Base-by-base conservation (phyloP, 2,113 vertebrate species). In the Dasyprocta punctata region DNA sequence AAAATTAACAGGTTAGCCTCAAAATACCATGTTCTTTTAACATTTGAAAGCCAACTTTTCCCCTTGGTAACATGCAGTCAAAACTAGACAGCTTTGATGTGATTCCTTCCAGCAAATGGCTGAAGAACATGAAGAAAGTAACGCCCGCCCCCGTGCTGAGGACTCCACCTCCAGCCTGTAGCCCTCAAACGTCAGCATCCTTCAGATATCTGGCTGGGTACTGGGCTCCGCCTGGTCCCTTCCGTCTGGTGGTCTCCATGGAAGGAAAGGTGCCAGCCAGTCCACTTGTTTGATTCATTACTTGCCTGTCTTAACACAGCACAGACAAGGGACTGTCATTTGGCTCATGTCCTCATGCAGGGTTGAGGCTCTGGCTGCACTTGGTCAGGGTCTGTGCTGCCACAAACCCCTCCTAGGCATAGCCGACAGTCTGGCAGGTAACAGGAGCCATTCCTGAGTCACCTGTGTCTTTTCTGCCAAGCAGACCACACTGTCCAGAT, bases 391-490 rank as follows among this genome's bases (percentile, higher is more conserved):
- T 61, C 75, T 69, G 2, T 47, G 82, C 36, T 44, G 75, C 58
- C 30, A 52, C 58, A 52, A n/a, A 17, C 20, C 24, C 92, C 36
- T 77, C 38, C 26, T 0, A 3, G 47, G 56, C 63, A 7, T 3
- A 4, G 56, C 20, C 1, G 0, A 20, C 1, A 0, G 36, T 22
- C 56, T 20, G 0, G 28, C 52, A 24, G 36, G 33, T 52, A 17
- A 16, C 47, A 77, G 58, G 7, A 12, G 17, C 54, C 1, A 1
- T 49, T 63, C 84, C 30, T 0, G 7, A 61, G 52, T 12, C 26
- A 2, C 82, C 75, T 24, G 33, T 49, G 56, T 77, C 9, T 1
- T 0, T n/a, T 47, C 38, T 28, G 38, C 19, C 20, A 36, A 33
- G 28, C 61, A 44, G 58, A 41, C 56, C 7, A 4, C 49, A 2